Base-by-base conservation (phyloP, 1,140 invertebrate species). In the Drosophila kohkoa region DNA sequence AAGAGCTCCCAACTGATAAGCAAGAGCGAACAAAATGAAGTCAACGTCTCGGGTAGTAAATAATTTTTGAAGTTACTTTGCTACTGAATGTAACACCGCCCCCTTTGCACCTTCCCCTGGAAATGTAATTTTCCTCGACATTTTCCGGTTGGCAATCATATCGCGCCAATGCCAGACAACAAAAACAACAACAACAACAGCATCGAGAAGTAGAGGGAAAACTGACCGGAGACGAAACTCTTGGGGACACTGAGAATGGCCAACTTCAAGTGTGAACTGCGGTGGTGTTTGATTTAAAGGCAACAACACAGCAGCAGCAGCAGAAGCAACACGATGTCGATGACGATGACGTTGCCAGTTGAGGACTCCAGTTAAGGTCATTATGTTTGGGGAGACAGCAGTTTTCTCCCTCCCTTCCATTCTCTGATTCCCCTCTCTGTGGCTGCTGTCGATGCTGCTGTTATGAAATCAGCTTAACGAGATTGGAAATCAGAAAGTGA, bases 91-190 rank as follows among this genome's bases (percentile, higher is more conserved):
- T 41, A 46, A 25, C 15, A 41, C 45, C 3, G 28, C 16, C 15
- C 38, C 49, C 52, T 48, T 49, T 20, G 38, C 62, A 66, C 58
- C 66, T 67, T 64, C 45, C 72, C 45, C 30, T 83, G 80, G 77
- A 88, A 88, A 89, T 88, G 81, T 88, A 88, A 88, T 88, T 89
- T 87, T 87, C 83, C 76, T 79, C 78, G 83, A 80, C 83, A 88
- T 88, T 82, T 87, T 87, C 83, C 83, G 83, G 83, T 87, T 87
- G 79, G 83, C 83, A 87, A 88, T 87, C 83, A 87, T 87, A 88
- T 87, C 83, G 83, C 85, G 77, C 73, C 83, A 80, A 66, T 85
- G 77, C 82, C 82, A 85, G 71, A 71, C 74, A 71, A 69, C 51
- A 77, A 73, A 16, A 49, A 45, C 2, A 20, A 20, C 20, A 20